Base-by-base conservation (phyloP, 2,797 vertebrate genomes). In the Sternarchorhynchus goeldii region DNA sequence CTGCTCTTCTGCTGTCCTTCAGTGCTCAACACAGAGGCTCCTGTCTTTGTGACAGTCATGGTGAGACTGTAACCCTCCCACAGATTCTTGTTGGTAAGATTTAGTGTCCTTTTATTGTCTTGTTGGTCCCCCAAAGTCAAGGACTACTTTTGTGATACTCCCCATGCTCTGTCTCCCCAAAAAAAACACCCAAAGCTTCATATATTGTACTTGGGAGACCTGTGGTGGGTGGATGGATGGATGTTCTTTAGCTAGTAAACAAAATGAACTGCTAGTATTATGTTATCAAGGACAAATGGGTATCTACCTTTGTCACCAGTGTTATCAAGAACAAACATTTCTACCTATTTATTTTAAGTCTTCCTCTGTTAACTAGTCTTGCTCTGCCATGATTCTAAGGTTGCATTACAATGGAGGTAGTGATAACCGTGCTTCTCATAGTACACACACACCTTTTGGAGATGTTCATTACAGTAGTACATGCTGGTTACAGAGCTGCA, bases 91-190 rank as follows among this genome's bases (percentile, higher is more conserved):
- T 41, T 60, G 80, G 76, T 82, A 68, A 77, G 62, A 65, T 82
- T 83, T 83, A 83, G 60, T 83, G 77, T 76, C 45, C 55, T 75
- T 85, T 83, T 85, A 82, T 85, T 80, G 75, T 81, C 87, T 84
- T 84, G 85, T 82, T 84, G 79, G 82, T 57, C 79, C 60, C 80
- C 75, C 80, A 87, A 87, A 84, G 81, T 88, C 82, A 85, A 84
- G 85, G 80, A 75, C 78, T 79, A 67, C 31, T 80, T 75, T 58
- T 80, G 76, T 83, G 55, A 76, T 78, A 80, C 86, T 86, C 86
- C 87, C 86, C 86, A 88, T 90, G 87, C 34, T 70, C 32, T 70
- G 60, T 83, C 41, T 78, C 67, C 66, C 64, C 64, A 71, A 20
- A 73, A 73, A 25, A 77, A 45, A 53, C 64, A 67, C 74, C 72